phyloP scores from a whole-genome alignment of 2,888 invertebrate genomes.

The Spicauda simplicius region DNA sequence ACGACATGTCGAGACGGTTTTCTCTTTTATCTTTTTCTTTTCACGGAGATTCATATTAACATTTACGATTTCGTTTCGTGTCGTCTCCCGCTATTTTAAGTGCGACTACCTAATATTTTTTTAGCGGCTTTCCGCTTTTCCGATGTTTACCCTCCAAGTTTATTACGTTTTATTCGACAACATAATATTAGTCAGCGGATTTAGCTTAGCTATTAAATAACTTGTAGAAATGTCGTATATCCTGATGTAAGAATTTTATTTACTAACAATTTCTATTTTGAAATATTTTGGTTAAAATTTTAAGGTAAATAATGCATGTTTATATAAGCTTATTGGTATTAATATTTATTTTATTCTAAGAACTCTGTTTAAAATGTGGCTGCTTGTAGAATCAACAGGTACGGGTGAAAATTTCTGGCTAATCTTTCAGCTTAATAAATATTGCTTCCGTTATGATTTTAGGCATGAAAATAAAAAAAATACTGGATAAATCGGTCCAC shows the following conservation, averaged over 20 bases:
- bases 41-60: constrained; percentile 29
- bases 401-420: constrained; percentile 14
- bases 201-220: neutral
- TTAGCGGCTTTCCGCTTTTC: constrained; percentile 17
- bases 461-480: neutral
- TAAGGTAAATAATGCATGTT: neutral
- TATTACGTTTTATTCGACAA: constrained; percentile 11
- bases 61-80: constrained; percentile 35
- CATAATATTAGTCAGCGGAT: neutral
- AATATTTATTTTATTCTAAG: neutral
- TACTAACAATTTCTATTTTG: too few species aligned
- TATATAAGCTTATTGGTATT: neutral
- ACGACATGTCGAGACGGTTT: constrained; percentile 30
- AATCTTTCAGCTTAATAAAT: neutral
- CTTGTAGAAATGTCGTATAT: neutral
- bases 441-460: neutral
- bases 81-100: constrained; percentile 21
- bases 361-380: constrained; percentile 9
- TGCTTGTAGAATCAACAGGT: constrained; percentile 31
- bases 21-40: constrained; percentile 34
- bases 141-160: constrained; percentile 9
- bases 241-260: too few species aligned
- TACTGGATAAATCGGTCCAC: neutral
- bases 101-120: constrained; percentile 23
- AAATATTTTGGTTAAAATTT: neutral